A percentile compares a stretch with the other conserved stretches of the same genome.
phyloP scores from a whole-genome alignment of 2,888 invertebrate genomes.

The Pteria penguin region DNA sequence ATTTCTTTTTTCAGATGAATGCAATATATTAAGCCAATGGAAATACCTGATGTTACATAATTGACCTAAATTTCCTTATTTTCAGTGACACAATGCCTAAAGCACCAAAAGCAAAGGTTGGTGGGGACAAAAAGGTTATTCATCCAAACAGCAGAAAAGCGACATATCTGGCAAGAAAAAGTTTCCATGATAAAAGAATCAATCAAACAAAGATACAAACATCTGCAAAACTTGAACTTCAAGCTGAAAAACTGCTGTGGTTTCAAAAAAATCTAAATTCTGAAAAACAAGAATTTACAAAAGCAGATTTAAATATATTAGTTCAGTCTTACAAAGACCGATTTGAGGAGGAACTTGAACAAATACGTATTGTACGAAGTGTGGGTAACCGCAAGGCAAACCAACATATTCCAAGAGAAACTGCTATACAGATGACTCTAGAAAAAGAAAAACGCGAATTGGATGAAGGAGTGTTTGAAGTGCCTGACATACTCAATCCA shows the following conservation, averaged over 20 bases:
- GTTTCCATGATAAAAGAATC: slow-evolving; percentile 83
- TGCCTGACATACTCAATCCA: slow-evolving; percentile 85
- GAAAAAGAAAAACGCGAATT: slow-evolving; percentile 88
- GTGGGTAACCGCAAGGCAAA: slow-evolving; percentile 87
- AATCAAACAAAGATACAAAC: slow-evolving; percentile 55
- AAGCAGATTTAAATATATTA: slow-evolving; percentile 82
- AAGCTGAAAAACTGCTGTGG: slow-evolving; percentile 89
- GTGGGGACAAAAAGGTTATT: slow-evolving; percentile 63
- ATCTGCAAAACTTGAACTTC: slow-evolving; percentile 55
- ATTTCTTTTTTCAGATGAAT: too few relatives aligned
- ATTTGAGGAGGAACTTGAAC: slow-evolving; percentile 89
- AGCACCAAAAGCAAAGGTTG: slow-evolving; percentile 63
- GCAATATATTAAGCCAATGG: too few relatives aligned
- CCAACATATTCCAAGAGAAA: slow-evolving; percentile 90
- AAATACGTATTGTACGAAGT: slow-evolving; percentile 89
- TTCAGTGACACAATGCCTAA: slow-evolving; percentile 64
- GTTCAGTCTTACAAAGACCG: slow-evolving; percentile 82
- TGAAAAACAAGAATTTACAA: slow-evolving; percentile 83
- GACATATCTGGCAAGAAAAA: slow-evolving; percentile 86
- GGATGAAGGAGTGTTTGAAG: slow-evolving; percentile 89
- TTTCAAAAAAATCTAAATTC: slow-evolving; percentile 86
- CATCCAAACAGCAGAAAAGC: slow-evolving; percentile 94
- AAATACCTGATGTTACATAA: too few relatives aligned
- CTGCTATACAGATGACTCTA: slow-evolving; percentile 88
- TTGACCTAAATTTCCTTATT: too few relatives aligned